Evolutionary conservation across 92 coral and sea anemone species (phyloP), one percentile per base, ranked within the genome.

Genomic region (Paramuricea clavata): DNA sequence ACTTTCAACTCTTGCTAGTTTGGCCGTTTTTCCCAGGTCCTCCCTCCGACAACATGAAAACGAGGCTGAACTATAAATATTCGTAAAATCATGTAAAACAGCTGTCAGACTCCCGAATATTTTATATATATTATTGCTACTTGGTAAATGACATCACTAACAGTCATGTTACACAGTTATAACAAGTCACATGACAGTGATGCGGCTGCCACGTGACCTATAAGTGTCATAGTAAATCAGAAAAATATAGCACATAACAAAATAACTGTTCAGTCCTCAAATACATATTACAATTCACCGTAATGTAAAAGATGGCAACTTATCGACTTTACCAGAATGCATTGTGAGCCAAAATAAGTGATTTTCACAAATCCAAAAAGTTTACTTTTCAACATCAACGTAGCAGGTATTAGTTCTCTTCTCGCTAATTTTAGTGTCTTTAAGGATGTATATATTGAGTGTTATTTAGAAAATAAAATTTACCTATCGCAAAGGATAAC

Each of bases 41-140:
- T n/a, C 39, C 32, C 59, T 44, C 36, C 61, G 15, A 2, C 60
- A 89, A 70, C 92, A 89, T 89, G 92, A 75, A 84, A 89, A 89
- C 92, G 86, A 89, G 89, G 92, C 86, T 89, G 41, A 26, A 77
- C 64, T 35, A 15, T 43, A 52, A 87, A 81, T 28, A 81, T 49
- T 68, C 64, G 50, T 71, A 80, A 87, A 80, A 70, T 50, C 64
- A 52, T 33, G 85, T 44, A 80, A 32, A 68, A 50, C 34, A 76
- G 65, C 81, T 69, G 74, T 71, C 85, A 89, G 34, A 76, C 69
- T 89, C 15, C 17, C 12, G 47, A 27, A 76, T 57, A 89, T 69
- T 49, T 54, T 75, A 61, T 54, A 68, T 36, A 84, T 50, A 31
- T 44, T 59, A 83, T 85, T 87, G 81, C 87, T 76, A 60, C 39